These are phyloP conservation scores for Chouioia cunea DNA, from an alignment of 2,888 invertebrate species.

Conservation along the genomic window DNA sequence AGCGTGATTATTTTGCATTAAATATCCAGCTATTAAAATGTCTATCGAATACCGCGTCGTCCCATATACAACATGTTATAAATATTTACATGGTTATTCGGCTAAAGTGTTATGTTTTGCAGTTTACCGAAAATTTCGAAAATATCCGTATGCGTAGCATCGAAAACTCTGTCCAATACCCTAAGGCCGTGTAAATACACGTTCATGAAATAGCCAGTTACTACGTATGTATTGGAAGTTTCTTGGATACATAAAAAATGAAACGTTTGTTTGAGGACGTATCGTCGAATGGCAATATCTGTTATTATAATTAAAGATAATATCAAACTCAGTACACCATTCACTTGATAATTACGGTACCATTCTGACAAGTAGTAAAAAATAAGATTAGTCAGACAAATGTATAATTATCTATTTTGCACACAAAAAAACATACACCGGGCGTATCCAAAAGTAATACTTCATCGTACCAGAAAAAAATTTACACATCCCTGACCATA, in stretches of 20 bases:
- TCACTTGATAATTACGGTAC: too few relatives aligned
- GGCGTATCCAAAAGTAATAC: not conserved
- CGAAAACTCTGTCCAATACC: too few relatives aligned
- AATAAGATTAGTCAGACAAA: constrained; percentile 7
- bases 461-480: not conserved
- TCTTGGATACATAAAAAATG: too few relatives aligned
- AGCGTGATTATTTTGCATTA: constrained; percentile 9
- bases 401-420: not conserved
- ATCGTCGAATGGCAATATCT: too few relatives aligned
- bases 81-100: constrained; percentile 20
- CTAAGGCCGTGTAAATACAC: too few relatives aligned
- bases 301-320: too few relatives aligned
- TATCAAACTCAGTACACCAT: too few relatives aligned
- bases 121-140: constrained; percentile 21
- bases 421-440: not conserved
- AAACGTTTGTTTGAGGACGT: too few relatives aligned
- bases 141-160: not conserved
- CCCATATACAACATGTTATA: constrained; percentile 10
- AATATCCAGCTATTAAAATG: constrained; percentile 30
- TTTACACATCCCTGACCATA: not conserved
- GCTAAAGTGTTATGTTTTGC: constrained; percentile 9
- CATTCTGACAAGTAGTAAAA: constrained; percentile 2
- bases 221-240: too few relatives aligned
- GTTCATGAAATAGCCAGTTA: too few relatives aligned
- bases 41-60: constrained; percentile 10